Conservation (phyloP, 1,140 invertebrate genomes). For the Agraylea sexmaculata region DNA sequence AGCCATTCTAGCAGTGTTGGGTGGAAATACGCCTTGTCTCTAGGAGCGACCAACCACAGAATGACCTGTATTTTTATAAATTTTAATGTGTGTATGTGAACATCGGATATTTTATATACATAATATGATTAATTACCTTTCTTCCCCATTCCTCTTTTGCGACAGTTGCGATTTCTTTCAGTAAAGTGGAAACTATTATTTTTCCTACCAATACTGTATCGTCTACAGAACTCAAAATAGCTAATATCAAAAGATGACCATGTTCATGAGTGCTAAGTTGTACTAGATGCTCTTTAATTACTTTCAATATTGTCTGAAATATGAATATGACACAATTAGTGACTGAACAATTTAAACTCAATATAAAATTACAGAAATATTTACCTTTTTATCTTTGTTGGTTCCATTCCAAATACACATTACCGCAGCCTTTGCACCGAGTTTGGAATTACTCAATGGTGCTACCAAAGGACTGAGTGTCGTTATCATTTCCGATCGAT, state of each 20-base stretch:
- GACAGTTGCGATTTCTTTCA: constrained; percentile 58
- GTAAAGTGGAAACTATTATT: constrained; percentile 61
- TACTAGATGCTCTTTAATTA: constrained; percentile 72
- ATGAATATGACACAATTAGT: constrained; percentile 8
- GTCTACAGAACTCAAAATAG: constrained; percentile 82
- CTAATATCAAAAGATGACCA: constrained; percentile 70
- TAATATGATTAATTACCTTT: constrained; percentile 35
- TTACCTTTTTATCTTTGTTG: constrained; percentile 61
- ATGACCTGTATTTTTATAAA: constrained; percentile 38
- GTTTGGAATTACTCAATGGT: constrained; percentile 71
- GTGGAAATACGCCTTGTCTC: constrained; percentile 63
- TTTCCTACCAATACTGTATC: constrained; percentile 86
- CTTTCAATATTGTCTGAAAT: constrained; percentile 56
- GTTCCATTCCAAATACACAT: constrained; percentile 78
- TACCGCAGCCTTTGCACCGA: constrained; percentile 67
- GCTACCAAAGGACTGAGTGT: constrained; percentile 56
- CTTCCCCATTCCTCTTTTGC: constrained; percentile 60
- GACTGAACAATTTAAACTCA: background rate
- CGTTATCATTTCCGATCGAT: constrained; percentile 60
- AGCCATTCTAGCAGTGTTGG: constrained; percentile 58
- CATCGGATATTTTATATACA: background rate
- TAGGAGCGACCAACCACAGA: constrained; percentile 72
- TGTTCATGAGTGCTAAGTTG: constrained; percentile 76
- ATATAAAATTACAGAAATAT: constrained; percentile 3
- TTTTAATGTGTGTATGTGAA: background rate